A percentile compares a stretch with the other conserved stretches of the same genome.
These are phyloP conservation scores for Nomada ruficornis DNA, from an alignment of 2,888 invertebrate species.

Conservation along the genomic window DNA sequence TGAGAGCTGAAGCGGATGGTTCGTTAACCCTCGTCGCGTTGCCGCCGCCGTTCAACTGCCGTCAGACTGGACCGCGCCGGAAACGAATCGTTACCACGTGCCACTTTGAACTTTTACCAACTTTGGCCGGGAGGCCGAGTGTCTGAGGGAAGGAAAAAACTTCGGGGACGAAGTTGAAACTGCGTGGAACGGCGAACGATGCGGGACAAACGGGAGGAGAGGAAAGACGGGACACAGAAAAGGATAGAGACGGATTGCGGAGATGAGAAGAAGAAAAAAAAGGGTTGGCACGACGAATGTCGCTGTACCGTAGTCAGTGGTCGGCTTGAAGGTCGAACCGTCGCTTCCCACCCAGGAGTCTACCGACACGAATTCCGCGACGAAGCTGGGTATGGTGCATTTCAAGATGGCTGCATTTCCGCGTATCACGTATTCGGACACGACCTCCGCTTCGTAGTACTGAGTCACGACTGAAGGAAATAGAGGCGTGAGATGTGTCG, in stretches of 20 bases:
- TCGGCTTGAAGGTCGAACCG: constrained; percentile 89
- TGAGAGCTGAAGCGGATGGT: constrained; percentile 63
- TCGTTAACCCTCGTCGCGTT: constrained; percentile 64
- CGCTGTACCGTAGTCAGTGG: constrained; percentile 90
- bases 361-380: constrained; percentile 95
- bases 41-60: constrained; percentile 65
- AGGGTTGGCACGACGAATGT: neutral
- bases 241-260: no score
- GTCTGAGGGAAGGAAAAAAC: constrained; percentile 35
- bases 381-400: constrained; percentile 95
- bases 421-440: constrained; percentile 94
- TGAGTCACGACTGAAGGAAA: constrained; percentile 91
- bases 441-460: constrained; percentile 95
- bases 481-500: constrained; percentile 4
- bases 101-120: constrained; percentile 71
- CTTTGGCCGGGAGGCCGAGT: constrained; percentile 46
- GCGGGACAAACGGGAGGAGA: constrained; percentile 1
- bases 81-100: constrained; percentile 73
- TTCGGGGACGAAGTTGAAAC: neutral
- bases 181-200: constrained; percentile 4
- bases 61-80: constrained; percentile 67
- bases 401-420: constrained; percentile 95
- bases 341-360: constrained; percentile 91
- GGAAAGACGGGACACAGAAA: neutral
- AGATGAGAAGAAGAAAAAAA: neutral